Evolutionary conservation across 2,113 vertebrate species (phyloP).

Genomic region (Hippocampus barbouri): DNA sequence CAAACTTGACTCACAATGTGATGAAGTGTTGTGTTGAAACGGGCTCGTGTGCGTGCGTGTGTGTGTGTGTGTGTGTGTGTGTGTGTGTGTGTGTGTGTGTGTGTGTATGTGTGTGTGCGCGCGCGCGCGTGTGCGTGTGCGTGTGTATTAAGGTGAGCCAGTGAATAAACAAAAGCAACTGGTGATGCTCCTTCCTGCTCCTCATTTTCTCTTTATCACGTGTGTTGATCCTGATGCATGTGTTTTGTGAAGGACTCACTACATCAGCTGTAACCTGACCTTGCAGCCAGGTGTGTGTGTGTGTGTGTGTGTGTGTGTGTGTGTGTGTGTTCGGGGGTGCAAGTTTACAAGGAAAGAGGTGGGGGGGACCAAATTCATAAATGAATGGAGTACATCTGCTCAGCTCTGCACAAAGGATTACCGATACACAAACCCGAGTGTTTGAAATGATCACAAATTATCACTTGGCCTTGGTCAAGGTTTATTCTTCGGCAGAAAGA

Average conservation of each 20-base stretch:
- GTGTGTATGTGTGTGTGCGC: too few relatives aligned
- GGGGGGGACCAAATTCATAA: constrained; percentile 87
- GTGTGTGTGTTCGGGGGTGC: constrained; percentile 29
- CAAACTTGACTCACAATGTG: constrained; percentile 20
- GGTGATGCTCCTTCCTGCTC: constrained; percentile 9
- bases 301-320: constrained; percentile 35
- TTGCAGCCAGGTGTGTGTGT: constrained; percentile 80
- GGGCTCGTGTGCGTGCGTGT: constrained; percentile 2
- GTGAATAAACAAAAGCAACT: constrained; percentile 34
- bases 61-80: background rate
- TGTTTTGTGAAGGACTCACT: constrained; percentile 66
- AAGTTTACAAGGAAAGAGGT: constrained; percentile 20
- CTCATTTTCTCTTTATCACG: constrained; percentile 10
- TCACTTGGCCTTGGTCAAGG: background rate
- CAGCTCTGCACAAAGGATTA: constrained; percentile 86
- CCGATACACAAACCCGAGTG: constrained; percentile 49
- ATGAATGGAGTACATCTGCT: constrained; percentile 99
- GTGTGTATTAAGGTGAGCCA: constrained; percentile 10
- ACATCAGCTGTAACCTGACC: constrained; percentile 94
- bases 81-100: background rate
- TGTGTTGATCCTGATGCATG: constrained; percentile 8
- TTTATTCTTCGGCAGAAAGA: background rate
- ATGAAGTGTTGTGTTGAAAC: constrained; percentile 15
- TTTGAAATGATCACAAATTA: background rate
- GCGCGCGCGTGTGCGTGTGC: too few relatives aligned